Conservation (phyloP, 2,113 vertebrate genomes). For the Osmerus mordax region DNA sequence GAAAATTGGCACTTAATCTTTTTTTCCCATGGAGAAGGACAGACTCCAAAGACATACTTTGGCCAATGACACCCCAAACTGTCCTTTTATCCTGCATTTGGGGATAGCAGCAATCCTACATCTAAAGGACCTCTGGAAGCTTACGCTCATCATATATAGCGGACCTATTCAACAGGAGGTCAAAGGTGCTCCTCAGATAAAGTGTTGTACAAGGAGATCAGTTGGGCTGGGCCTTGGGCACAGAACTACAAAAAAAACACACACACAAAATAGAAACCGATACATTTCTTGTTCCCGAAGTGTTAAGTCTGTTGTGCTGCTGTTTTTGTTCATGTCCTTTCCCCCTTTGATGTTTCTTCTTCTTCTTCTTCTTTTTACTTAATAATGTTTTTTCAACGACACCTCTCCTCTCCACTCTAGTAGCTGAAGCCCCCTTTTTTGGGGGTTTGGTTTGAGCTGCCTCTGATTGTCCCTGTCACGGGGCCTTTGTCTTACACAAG, state of each 20-base stretch:
- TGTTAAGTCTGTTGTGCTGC: slow-evolving; percentile 53
- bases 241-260: slow-evolving; percentile 50
- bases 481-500: slow-evolving; percentile 98
- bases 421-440: slow-evolving; percentile 76
- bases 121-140: slow-evolving; percentile 90
- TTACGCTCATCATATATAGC: slow-evolving; percentile 86
- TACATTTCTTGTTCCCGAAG: slow-evolving; percentile 59
- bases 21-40: slow-evolving; percentile 90
- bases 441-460: slow-evolving; percentile 79
- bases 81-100: slow-evolving; percentile 83
- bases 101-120: slow-evolving; percentile 83
- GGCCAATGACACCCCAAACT: slow-evolving; percentile 85
- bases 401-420: slow-evolving; percentile 63
- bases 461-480: slow-evolving; percentile 95
- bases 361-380: slow-evolving; percentile 24
- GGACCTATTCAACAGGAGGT: slow-evolving; percentile 86
- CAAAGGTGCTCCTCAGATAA: slow-evolving; percentile 96
- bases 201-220: slow-evolving; percentile 97
- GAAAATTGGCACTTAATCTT: slow-evolving; percentile 82
- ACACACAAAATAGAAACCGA: slow-evolving; percentile 57
- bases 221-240: slow-evolving; percentile 75
- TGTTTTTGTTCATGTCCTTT: slow-evolving; percentile 74
- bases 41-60: slow-evolving; percentile 85
- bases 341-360: slow-evolving; percentile 66
- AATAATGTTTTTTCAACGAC: slow-evolving; percentile 61